Percentiles rank a stretch among this genome's conserved stretches.
phyloP scores from a whole-genome alignment of 2,113 vertebrate genomes.

The Sorex araneus region DNA sequence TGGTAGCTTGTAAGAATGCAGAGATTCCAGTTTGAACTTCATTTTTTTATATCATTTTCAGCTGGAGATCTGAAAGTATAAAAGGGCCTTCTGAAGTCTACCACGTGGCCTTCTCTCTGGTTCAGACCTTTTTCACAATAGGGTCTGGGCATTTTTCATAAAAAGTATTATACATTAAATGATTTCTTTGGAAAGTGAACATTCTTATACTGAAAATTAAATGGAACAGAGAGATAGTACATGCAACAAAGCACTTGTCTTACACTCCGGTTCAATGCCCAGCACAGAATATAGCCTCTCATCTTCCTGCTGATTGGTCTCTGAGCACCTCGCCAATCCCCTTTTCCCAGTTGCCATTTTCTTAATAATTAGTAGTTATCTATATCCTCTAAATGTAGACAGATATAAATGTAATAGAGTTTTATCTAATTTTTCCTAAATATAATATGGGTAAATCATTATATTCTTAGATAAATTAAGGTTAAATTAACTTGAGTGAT shows the following conservation, averaged over 20 bases:
- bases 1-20: neutral
- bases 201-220: neutral
- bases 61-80: neutral
- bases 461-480: neutral
- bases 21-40: neutral
- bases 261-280: too few relatives aligned
- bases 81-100: neutral
- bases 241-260: too few relatives aligned
- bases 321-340: too few relatives aligned
- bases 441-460: conserved; percentile 17
- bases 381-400: neutral
- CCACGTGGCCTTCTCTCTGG: neutral
- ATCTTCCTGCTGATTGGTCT: too few relatives aligned
- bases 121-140: neutral
- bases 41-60: neutral
- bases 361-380: neutral
- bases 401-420: too few relatives aligned
- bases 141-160: neutral
- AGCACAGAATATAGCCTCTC: too few relatives aligned
- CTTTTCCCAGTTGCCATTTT: too few relatives aligned
- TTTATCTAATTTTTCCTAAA: neutral
- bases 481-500: conserved; percentile 30
- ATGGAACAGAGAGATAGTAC: too few relatives aligned
- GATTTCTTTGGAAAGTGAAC: neutral
- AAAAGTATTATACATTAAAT: neutral